Evolutionary conservation across 2,797 vertebrate genomes (phyloP), one percentile per base, ranked within the genome.

Genomic region (Knipowitschia caucasica): DNA sequence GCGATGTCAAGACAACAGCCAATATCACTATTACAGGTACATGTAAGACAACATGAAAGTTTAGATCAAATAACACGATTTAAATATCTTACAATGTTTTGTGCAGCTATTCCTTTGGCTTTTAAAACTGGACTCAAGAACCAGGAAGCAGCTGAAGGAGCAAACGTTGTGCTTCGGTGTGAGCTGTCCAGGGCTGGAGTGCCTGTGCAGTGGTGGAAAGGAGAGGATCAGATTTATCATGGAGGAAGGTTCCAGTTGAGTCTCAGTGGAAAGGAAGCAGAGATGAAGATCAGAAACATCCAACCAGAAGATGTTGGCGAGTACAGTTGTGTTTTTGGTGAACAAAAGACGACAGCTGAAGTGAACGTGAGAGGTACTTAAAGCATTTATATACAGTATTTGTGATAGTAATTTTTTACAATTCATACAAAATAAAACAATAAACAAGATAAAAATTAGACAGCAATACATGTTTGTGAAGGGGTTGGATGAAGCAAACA

Each of bases 21-120:
- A 90, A 73, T 1, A 66, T 99, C 63, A 92, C 75, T 0, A 80
- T 98, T 49, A 93, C 86, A 78, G 91, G 96, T 49, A 93, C 86
- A 78, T 91, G 96, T 95, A 89, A 86, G 92, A n/a, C 2, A 27
- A 45, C 23, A 9, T 17, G n/a, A 20, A 7, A 18, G 8, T 17
- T 46, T 18, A 30, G 11, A 20, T 12, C 44, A 6, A 30, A 47
- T 39, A 17, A 47, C 10, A 30, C 6, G 2, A 12, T 7, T n/a
- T 31, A 25, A 2, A 4, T 18, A 10, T 35, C 12, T 7, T 1
- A 45, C 50, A 44, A 33, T 33, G 2, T 31, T 34, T 18, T 33
- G 2, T 49, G 23, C 78, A 89, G 87, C 83, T 2, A 88, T 88
- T 18, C 87, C 87, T 1, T 61, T 88, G 46, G 70, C 77, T 4